Base-by-base conservation (phyloP, 2,113 vertebrate genomes). In the Okapia johnstoni region DNA sequence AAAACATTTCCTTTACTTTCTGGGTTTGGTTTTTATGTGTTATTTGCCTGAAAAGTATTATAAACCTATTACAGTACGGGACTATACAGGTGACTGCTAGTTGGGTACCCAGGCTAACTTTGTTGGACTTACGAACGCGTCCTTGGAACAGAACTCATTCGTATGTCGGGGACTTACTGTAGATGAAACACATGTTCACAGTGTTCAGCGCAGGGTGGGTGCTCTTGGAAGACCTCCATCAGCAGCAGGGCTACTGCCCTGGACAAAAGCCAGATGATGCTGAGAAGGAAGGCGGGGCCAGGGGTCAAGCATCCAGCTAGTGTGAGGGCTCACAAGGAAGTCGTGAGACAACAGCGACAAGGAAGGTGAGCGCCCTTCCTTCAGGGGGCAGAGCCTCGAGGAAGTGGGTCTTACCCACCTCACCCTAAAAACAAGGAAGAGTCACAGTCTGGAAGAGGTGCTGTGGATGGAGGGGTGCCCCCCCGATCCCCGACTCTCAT, bases 1-100 rank as follows among this genome's bases (percentile, higher is more conserved):
- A 11, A 11, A 11, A 5, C 5, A 17, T 2, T 36, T 36, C n/a
- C 63, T 11, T 2, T 36, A 5, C 63, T 36, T 19, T 21, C 63
- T 70, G 63, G 21, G 63, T 36, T 21, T 11, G 63, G n/a, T 36
- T n/a, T 36, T 21, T 70, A 70, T 36, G 19, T n/a, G 21, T 21
- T 70, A 5, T 36, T 36, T 11, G 9, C 63, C 63, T 70, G n/a
- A 1, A 70, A 21, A 36, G n/a, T 5, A 36, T 21, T 36, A 36
- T 21, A 21, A 21, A 21, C 17, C n/a, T 33, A 5, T 1, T 11
- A 11, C 1, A 70, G n/a, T 11, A 4, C n/a, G 21, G 63, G 5
- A 21, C 63, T 66, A 11, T 5, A 11, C 2, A 2, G n/a, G 17
- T 36, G 63, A 21, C 63, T 70, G 17, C 21, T 3, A 12, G n/a